Percentiles rank a stretch among this genome's conserved stretches.
phyloP scores from a whole-genome alignment of 2,113 vertebrate species.

The Holacanthus passer region DNA sequence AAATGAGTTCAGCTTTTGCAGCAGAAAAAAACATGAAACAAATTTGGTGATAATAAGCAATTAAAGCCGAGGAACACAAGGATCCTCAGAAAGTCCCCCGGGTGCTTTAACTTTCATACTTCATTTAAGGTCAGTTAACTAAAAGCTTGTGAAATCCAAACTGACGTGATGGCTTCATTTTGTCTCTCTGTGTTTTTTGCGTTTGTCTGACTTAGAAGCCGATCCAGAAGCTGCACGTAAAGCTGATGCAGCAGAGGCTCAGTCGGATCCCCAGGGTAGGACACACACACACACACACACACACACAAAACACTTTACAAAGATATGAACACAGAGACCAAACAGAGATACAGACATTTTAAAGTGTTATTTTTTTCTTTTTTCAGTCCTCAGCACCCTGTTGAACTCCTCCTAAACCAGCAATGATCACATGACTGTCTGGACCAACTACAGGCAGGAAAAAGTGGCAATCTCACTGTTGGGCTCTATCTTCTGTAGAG shows the following conservation, averaged over 20 bases:
- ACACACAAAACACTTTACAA: background rate
- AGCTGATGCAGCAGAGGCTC: slow-evolving; percentile 69
- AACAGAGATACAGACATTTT: background rate
- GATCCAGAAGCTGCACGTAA: slow-evolving; percentile 79
- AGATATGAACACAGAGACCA: background rate
- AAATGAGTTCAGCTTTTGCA: background rate
- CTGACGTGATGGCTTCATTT: slow-evolving; percentile 4
- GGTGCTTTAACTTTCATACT: slow-evolving; percentile 2
- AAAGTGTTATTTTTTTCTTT: background rate
- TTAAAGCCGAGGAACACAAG: slow-evolving; percentile 17
- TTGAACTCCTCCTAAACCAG: slow-evolving; percentile 73
- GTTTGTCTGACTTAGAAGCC: slow-evolving; percentile 57
- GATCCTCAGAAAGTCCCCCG: slow-evolving; percentile 5
- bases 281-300: slow-evolving; percentile 26
- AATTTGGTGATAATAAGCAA: slow-evolving; percentile 25
- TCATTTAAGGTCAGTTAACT: slow-evolving; percentile 4
- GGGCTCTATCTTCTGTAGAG: slow-evolving; percentile 57
- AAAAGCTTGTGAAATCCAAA: slow-evolving; percentile 22
- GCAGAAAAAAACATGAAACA: background rate
- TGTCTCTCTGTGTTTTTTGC: background rate
- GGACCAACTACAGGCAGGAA: slow-evolving; percentile 67
- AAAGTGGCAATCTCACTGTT: slow-evolving; percentile 74
- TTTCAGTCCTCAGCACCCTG: slow-evolving; percentile 75
- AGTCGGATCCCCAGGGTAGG: slow-evolving; percentile 82
- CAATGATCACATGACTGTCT: slow-evolving; percentile 54